phyloP scores from a whole-genome alignment of 1,140 invertebrate species.

The Orchestia grillus region DNA sequence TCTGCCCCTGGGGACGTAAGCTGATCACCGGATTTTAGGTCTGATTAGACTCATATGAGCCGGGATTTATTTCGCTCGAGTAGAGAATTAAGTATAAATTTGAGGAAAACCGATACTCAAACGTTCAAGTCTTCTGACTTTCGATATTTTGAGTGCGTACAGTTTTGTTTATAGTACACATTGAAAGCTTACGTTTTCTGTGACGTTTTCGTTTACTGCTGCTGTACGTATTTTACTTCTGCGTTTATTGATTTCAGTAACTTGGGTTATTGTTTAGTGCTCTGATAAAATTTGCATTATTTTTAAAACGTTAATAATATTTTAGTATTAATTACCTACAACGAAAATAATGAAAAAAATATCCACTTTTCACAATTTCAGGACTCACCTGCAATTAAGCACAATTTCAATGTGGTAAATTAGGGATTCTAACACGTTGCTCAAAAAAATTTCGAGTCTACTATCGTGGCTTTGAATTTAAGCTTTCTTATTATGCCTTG shows the following conservation, averaged over 20 bases:
- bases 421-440: too few relatives aligned
- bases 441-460: too few relatives aligned
- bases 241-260: neutral
- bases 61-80: neutral
- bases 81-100: neutral
- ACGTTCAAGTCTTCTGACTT: neutral
- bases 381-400: too few relatives aligned
- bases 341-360: too few relatives aligned
- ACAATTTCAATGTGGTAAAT: too few relatives aligned
- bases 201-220: neutral
- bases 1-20: neutral
- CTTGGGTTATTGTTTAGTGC: neutral
- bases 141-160: neutral
- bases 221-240: neutral
- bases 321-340: too few relatives aligned
- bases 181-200: neutral
- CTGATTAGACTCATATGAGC: neutral
- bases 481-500: too few relatives aligned
- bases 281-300: neutral
- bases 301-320: too few relatives aligned
- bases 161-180: neutral
- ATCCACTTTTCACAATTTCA: too few relatives aligned
- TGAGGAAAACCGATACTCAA: neutral
- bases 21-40: neutral
- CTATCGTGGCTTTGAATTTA: too few relatives aligned